Base-by-base conservation (phyloP, 1,140 invertebrate species). In the Octopus sinensis region DNA sequence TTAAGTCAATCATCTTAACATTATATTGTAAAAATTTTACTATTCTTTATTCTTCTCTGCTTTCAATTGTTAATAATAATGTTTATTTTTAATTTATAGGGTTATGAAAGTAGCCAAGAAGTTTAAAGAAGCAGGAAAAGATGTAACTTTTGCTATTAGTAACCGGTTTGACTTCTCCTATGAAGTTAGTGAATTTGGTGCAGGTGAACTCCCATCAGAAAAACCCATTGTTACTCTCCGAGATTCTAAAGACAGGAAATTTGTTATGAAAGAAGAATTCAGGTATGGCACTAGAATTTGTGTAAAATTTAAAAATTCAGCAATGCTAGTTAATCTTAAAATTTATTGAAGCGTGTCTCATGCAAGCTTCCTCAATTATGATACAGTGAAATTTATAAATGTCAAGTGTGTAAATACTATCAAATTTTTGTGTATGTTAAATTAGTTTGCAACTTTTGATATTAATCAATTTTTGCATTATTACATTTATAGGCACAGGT, bases 211-310 rank as follows among this genome's bases (percentile, higher is more conserved):
- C n/a, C 93, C 94, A 85, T 94, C 94, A 51, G 96, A 98, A 84
- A 98, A 98, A 88, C 98, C 98, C 6, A 92, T 97, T 6, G 93
- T 99, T 54, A 93, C 95, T 82, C 97, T 94, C 6, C 93, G 94
- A 79, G 94, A 97, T 89, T 92, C 91, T 4, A 94, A 95, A 81
- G 95, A 95, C 85, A 94, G 96, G 90, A 99, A 99, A 90, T 99
- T 95, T 90, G 92, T 95, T 9, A 94, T 99, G 93, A 93, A 94
- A 84, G 94, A 95, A 6, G 96, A 98, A 86, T 99, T 99, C 92
- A 94, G 94, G 93, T 95, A 91, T 92, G 92, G 90, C 81, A 83
- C 75, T 30, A 23, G 53, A 54, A 51, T 30, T 71, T 78, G 6
- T 43, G 30, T 43, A 43, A 43, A 43, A 43, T 43, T 43, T 43